phyloP scores from a whole-genome alignment of 1,140 invertebrate species.

The Lethrus apterus region DNA sequence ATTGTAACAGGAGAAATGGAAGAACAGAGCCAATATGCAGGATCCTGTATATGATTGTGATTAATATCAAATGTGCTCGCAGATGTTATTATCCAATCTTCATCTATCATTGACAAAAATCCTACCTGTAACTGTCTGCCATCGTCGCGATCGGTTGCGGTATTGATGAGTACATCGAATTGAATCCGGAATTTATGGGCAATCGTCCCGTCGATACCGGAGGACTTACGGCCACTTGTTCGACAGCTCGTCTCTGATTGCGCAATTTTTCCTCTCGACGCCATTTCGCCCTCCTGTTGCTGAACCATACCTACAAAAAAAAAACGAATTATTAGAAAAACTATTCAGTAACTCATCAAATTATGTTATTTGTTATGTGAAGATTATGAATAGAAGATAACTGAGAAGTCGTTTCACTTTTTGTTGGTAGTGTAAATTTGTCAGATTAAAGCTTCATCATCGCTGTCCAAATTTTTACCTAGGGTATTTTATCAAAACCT shows the following conservation, averaged over 20 bases:
- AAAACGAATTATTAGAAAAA: conserved; percentile 13
- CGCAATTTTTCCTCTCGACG: conserved; percentile 93
- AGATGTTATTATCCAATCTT: no score
- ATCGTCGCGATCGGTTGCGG: conserved; percentile 75
- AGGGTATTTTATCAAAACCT: no score
- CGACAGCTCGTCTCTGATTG: conserved; percentile 65
- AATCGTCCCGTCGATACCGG: conserved; percentile 51
- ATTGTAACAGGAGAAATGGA: no score
- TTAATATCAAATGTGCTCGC: no score
- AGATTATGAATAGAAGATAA: no score
- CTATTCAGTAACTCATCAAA: no score
- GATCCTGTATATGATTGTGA: no score
- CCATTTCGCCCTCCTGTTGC: conserved; percentile 97
- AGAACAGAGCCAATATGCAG: no score
- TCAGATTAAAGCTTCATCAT: not conserved
- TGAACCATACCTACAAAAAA: conserved; percentile 88
- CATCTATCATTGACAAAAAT: not conserved
- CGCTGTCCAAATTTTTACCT: no score
- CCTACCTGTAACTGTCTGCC: conserved; percentile 75
- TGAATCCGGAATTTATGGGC: conserved; percentile 69
- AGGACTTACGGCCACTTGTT: conserved; percentile 47
- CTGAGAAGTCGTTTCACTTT: no score
- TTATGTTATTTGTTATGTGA: no score
- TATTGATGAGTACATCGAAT: conserved; percentile 78
- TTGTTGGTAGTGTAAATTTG: no score